These are phyloP conservation scores for Sigmodon hispidus DNA, from an alignment of 2,113 vertebrate genomes.

Conservation along the genomic window DNA sequence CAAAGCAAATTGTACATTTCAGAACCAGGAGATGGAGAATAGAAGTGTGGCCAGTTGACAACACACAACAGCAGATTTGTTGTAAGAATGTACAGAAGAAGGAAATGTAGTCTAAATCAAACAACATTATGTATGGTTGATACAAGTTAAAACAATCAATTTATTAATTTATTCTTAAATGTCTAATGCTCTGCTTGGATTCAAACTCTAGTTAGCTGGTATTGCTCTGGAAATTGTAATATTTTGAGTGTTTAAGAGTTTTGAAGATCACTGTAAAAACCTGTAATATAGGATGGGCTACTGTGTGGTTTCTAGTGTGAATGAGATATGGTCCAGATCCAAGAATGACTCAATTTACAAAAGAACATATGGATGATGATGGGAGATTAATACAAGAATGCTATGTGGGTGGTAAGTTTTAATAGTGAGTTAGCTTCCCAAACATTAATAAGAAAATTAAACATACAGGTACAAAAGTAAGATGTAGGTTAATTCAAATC, in stretches of 20 bases:
- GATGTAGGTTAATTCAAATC: slow-evolving; percentile 32
- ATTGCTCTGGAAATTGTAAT: not conserved
- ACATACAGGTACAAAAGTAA: not conserved
- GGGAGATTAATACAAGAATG: not conserved
- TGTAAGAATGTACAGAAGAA: not conserved
- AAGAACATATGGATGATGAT: not conserved
- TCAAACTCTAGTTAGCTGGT: not conserved
- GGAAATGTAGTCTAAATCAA: not conserved
- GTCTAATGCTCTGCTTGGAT: not conserved
- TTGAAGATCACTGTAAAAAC: not conserved
- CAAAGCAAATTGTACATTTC: not conserved
- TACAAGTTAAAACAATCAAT: not conserved
- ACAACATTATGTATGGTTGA: not conserved
- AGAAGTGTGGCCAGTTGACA: not conserved
- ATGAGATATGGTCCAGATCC: not conserved
- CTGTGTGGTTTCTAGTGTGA: not conserved
- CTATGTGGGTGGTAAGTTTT: not conserved
- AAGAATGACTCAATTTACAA: not conserved
- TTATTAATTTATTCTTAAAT: not conserved
- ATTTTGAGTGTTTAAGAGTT: not conserved
- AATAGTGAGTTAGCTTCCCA: not conserved
- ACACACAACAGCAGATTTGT: not conserved
- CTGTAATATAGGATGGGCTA: not conserved
- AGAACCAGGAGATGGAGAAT: not conserved
- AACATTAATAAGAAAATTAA: not conserved